Evolutionary conservation across 2,113 vertebrate species (phyloP).

Genomic region (Columba janthina): DNA sequence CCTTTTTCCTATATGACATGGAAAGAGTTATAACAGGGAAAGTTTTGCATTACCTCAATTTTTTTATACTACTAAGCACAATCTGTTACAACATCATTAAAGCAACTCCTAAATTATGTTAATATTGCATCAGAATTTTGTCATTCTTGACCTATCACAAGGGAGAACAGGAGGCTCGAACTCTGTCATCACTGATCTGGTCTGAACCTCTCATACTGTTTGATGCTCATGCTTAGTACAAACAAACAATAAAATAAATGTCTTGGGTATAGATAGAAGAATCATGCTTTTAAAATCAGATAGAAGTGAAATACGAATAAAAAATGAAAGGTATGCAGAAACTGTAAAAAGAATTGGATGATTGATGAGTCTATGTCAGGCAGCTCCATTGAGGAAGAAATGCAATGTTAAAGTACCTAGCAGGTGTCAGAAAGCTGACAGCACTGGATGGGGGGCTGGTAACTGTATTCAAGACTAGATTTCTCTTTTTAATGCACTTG

Average conservation of each 20-base stretch:
- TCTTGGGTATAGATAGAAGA: not conserved
- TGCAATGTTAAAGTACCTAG: not conserved
- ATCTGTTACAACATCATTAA: not conserved
- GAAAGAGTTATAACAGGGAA: not conserved
- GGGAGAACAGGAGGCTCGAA: rapidly evolving
- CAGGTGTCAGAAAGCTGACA: not conserved
- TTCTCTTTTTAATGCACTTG: not conserved
- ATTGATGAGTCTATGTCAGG: not conserved
- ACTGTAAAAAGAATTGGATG: not conserved
- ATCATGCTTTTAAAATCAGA: not conserved
- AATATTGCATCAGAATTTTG: not conserved
- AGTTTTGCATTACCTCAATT: not conserved
- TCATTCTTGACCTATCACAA: not conserved
- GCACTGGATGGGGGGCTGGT: not conserved
- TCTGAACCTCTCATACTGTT: not conserved
- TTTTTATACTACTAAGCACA: not conserved
- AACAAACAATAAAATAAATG: not conserved
- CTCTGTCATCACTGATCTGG: not conserved
- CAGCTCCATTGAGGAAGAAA: not conserved
- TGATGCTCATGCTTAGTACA: not conserved
- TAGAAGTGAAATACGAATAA: not conserved
- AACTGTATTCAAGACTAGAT: not conserved
- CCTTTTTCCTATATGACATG: not conserved
- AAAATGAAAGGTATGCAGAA: not conserved
- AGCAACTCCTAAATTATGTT: rapidly evolving